Conservation (phyloP, 2,113 vertebrate species). For the Chunga burmeisteri region DNA sequence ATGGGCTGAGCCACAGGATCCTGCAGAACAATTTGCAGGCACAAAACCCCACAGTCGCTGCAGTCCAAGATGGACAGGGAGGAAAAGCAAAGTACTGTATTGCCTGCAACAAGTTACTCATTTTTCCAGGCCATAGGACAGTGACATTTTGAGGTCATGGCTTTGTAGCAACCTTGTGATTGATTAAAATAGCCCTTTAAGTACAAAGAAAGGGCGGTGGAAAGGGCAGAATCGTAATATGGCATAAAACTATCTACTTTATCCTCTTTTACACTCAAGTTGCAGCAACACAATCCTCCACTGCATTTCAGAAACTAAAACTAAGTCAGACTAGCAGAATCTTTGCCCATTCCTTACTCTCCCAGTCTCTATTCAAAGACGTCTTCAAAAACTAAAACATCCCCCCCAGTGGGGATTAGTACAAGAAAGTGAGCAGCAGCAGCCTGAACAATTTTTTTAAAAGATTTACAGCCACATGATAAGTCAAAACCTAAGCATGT, state of each 20-base stretch:
- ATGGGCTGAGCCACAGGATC: neutral
- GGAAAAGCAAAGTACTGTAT: neutral
- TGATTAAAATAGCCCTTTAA: neutral
- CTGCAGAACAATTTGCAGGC: neutral
- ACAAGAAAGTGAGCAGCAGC: neutral
- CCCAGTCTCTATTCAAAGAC: neutral
- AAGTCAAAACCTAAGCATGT: neutral
- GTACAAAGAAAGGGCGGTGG: neutral
- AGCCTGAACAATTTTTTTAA: neutral
- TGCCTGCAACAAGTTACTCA: neutral
- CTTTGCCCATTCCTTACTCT: neutral
- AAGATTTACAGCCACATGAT: no score
- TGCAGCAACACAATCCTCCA: neutral
- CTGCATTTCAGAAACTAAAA: neutral
- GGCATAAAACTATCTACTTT: neutral
- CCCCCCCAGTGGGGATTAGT: neutral
- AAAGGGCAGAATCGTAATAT: neutral
- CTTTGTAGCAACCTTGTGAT: neutral
- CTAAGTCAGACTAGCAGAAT: neutral
- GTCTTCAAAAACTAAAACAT: neutral
- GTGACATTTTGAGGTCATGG: neutral
- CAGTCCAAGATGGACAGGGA: neutral
- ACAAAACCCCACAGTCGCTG: neutral
- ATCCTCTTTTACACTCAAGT: neutral
- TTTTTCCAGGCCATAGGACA: neutral